phyloP scores from a whole-genome alignment of 2,113 vertebrate species.

The Phalacrocorax carbo region DNA sequence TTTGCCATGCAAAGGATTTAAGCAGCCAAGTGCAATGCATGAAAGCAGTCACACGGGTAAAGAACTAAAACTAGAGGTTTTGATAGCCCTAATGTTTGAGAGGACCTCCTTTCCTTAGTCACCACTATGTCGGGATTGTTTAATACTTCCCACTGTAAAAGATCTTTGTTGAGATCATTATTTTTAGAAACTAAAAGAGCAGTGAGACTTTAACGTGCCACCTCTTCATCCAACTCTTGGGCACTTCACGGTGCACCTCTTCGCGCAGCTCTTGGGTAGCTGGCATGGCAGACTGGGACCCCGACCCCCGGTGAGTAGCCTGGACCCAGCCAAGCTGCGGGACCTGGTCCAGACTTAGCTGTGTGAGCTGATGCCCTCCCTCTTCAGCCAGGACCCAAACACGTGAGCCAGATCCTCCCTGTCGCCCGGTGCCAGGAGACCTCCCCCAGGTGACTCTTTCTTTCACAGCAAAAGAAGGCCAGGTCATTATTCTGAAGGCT shows the following conservation, averaged over 20 bases:
- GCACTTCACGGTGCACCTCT: no score
- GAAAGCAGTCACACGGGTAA: not conserved
- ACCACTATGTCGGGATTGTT: not conserved
- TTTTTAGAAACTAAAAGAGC: not conserved
- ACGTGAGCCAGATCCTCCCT: not conserved
- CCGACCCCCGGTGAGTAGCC: fast-evolving
- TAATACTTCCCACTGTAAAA: not conserved
- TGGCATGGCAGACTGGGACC: not conserved
- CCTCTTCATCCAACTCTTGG: not conserved
- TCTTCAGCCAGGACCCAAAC: not conserved
- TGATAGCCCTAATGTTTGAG: no score
- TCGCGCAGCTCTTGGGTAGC: not conserved
- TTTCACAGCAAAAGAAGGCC: not conserved
- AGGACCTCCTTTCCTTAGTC: not conserved
- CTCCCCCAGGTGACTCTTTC: not conserved
- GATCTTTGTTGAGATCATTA: not conserved
- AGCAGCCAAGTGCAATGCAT: not conserved
- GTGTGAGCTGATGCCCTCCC: not conserved
- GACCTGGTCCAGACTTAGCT: not conserved
- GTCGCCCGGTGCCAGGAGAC: not conserved
- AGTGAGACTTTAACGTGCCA: not conserved
- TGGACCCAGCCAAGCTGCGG: not conserved
- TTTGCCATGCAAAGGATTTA: not conserved
- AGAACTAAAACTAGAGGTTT: not conserved
- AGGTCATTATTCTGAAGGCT: not conserved